Base-by-base conservation (phyloP, 1,140 invertebrate genomes). In the Dermatophagoides farinae region DNA sequence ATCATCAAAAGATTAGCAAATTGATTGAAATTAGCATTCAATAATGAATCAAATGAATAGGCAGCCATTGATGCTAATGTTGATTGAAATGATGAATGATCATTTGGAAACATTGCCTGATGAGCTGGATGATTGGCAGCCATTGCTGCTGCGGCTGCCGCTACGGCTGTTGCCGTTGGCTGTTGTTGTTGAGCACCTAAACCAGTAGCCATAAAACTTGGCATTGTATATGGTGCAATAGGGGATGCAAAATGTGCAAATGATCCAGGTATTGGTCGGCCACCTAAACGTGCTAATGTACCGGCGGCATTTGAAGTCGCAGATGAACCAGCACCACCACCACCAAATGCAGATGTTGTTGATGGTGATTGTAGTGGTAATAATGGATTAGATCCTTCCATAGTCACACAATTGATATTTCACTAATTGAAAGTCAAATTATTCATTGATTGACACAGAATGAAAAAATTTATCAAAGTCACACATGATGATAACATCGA, bases 181-280 rank as follows among this genome's bases (percentile, higher is more conserved):
- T 20, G 46, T 25, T 47, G 46, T 23, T 62, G 59, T 9, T 57
- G 61, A 20, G 20, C 25, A 46, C 23, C 23, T 8, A n/a, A 11
- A 54, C 62, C 54, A 9, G 57, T 44, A 1, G 43, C 37, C 5
- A 54, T 47, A 16, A 63, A 44, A 38, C n/a, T 57, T 9, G 65
- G 59, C 47, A 66, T 53, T 20, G 61, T 64, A 39, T 66, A 66
- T 0, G 65, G 65, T 10, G 65, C 65, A 6, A 66, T 66, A 0
- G 65, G 65, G n/a, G 63, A 62, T 11, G 60, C 65, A 23, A 66
- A 66, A 44, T 66, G 65, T 20, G 63, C 62, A 44, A 65, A 66
- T 14, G 65, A 63, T 16, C 61, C 62, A 16, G 65, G 65, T 14
- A 66, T 37, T 31, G 63, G 63, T 2, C 65, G 63, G n/a, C 47